Conservation (phyloP, 2,113 vertebrate genomes). For the Pipa parva region DNA sequence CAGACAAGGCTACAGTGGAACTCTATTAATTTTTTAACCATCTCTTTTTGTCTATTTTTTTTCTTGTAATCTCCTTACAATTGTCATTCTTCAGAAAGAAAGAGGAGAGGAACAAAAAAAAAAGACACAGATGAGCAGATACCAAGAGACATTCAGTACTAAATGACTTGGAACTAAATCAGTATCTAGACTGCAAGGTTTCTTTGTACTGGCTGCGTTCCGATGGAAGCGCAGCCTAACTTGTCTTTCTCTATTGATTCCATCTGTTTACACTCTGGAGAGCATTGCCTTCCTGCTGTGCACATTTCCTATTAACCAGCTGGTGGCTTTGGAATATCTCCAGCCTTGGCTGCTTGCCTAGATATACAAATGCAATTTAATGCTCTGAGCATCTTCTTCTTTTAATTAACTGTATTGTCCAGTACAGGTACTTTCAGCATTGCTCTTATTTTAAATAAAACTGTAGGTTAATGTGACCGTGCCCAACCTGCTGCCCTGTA, state of each 20-base stretch:
- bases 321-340: constrained; percentile 54
- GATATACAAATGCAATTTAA: constrained; percentile 33
- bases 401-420: constrained; percentile 40
- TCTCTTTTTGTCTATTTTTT: not conserved
- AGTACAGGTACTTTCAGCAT: constrained; percentile 9
- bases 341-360: constrained; percentile 33
- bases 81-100: constrained; percentile 69
- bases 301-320: constrained; percentile 82
- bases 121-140: constrained; percentile 72
- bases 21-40: not conserved
- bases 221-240: constrained; percentile 66
- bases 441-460: too few species aligned
- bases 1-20: not conserved
- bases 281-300: constrained; percentile 70
- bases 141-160: constrained; percentile 68
- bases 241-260: constrained; percentile 78
- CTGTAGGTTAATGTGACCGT: too few species aligned
- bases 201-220: constrained; percentile 64
- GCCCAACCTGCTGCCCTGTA: too few species aligned
- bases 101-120: constrained; percentile 49
- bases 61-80: constrained; percentile 61
- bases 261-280: constrained; percentile 78
- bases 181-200: constrained; percentile 61
- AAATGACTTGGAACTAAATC: constrained; percentile 74
- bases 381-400: constrained; percentile 33